Evolutionary conservation across 2,113 vertebrate genomes (phyloP), one percentile per base, ranked within the genome.

Genomic region (Arvicanthis niloticus): DNA sequence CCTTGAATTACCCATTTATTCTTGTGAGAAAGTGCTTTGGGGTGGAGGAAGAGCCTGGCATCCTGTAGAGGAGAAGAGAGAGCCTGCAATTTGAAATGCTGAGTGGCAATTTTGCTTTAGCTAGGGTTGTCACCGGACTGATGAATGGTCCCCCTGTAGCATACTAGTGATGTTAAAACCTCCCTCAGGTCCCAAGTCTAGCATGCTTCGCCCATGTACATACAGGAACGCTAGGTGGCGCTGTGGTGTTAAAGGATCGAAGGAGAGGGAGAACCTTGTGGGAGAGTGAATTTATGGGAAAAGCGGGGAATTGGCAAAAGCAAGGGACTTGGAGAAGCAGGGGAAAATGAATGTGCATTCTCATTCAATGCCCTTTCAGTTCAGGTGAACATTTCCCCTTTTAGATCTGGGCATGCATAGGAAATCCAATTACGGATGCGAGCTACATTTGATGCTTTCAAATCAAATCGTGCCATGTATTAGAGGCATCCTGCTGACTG

Each of bases 101-200:
- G 56, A 96, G 85, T 90, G 95, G 96, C 96, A 94, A 48, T 97
- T 96, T 94, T 16, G 2, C 91, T 78, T 80, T 68, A 53, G 85
- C 90, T 31, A 19, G 77, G 70, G 56, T 60, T 94, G 96, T 97
- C 95, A 86, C 84, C 3, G n/a, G 31, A 45, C 65, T 94, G 92
- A 97, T 58, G 81, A 78, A 93, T 58, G 77, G 94, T 53, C 45
- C 88, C 81, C 81, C 67, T 2, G 11, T 1, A 10, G 82, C 31
- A 5, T 1, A 70, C 93, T 31, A 53, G 82, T 31, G 88, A 58
- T 19, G 62, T 77, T 78, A 91, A 91, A 87, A 53, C 89, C 89
- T 80, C 73, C 73, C 77, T 62, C 7, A 1, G 87, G 73, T 88
- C 84, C 87, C 12, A 68, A 81, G 51, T n/a, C 0, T 1, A 3